Evolutionary conservation across 1,140 invertebrate species (phyloP).

Genomic region (Drosophila novamexicana): DNA sequence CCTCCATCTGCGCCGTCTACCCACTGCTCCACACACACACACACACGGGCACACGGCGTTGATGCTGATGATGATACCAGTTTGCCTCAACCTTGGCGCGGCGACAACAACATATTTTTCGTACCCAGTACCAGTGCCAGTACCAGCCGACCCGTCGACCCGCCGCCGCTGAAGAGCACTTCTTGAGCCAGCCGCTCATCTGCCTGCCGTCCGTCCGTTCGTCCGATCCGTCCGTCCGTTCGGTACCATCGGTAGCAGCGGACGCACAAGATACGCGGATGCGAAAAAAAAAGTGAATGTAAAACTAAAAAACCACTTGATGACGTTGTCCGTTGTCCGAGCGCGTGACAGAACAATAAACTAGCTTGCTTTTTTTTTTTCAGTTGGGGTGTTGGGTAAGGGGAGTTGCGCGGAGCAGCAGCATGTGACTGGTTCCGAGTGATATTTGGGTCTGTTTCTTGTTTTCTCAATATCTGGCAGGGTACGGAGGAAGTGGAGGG

Average conservation of each 20-base stretch:
- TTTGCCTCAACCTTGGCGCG: conserved; percentile 77
- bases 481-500: not conserved
- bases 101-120: conserved; percentile 66
- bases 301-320: conserved; percentile 63
- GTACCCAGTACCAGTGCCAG: conserved; percentile 57
- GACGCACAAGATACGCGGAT: conserved; percentile 60
- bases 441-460: conserved; percentile 33
- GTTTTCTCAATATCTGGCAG: conserved; percentile 1
- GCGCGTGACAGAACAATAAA: conserved; percentile 79
- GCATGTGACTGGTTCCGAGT: conserved; percentile 65
- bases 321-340: conserved; percentile 48
- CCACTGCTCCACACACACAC: too few relatives aligned
- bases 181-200: conserved; percentile 54
- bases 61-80: conserved; percentile 65
- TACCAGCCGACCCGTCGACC: conserved; percentile 14
- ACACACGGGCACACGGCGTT: not conserved
- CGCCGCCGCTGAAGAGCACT: conserved; percentile 68
- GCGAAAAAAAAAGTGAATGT: conserved; percentile 79
- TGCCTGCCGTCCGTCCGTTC: conserved; percentile 3
- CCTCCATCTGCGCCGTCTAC: too few relatives aligned
- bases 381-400: not conserved
- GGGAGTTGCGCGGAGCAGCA: not conserved
- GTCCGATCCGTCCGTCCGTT: conserved; percentile 9
- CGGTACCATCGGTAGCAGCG: conserved; percentile 23
- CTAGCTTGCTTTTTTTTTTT: conserved; percentile 9